Evolutionary conservation across 1,140 invertebrate species (phyloP), one percentile per base, ranked within the genome.

Genomic region (Arion vulgaris): DNA sequence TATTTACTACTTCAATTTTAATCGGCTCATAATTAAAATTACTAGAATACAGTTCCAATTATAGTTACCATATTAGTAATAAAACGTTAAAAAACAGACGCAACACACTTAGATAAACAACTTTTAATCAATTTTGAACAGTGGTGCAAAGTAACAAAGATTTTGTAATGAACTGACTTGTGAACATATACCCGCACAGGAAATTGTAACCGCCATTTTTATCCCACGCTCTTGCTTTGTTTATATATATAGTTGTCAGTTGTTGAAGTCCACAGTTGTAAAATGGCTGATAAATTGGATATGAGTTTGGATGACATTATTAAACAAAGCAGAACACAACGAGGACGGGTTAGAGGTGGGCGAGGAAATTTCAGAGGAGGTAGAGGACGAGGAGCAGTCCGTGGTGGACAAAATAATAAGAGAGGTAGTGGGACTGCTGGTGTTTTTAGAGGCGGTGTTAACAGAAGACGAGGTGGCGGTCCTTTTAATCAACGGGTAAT

Each of bases 281-380:
- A 49, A 75, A 89, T 97, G 96, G 95, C 96, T 80, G 96, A 97
- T 89, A 97, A 96, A 94, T 96, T 98, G 91, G 97, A 98, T 93
- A 97, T 98, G 96, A 98, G 97, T 91, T 94, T 98, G 81, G 97
- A 98, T 91, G 97, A 98, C 87, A 98, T 98, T 83, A 98, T 98
- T 85, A 98, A 97, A 94, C 95, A 96, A 82, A 96, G 94, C 86
- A 91, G 85, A 83, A 93, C 93, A 77, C 88, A 92, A 80, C 78
- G 86, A 53, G 85, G 91, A 72, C 80, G 89, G 45, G 89, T 93
- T 66, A 88, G 93, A 79, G 91, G 92, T 85, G 91, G 92, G 32
- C 28, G 62, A 71, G 93, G 92, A 68, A 85, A 91, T 80, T 88
- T 90, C 51, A 86, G 89, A 62, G 92, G 92, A 74, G 81, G 85